phyloP scores from a whole-genome alignment of 2,888 invertebrate species.

The Drosophila barbarae region DNA sequence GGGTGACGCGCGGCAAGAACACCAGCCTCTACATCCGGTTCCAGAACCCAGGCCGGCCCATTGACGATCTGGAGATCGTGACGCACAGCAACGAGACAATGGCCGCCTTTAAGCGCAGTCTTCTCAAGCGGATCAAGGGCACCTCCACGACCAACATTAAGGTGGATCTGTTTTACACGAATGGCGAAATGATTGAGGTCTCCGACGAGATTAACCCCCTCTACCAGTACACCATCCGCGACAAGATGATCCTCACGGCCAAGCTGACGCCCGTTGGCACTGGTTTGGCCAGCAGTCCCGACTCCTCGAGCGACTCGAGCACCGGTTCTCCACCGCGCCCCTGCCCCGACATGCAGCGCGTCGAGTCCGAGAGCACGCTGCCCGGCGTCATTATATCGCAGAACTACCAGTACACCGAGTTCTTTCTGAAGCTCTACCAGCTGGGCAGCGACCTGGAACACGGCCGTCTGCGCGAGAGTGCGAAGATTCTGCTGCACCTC shows the following conservation, averaged over 20 bases:
- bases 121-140: conserved; percentile 82
- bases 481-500: conserved; percentile 76
- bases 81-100: conserved; percentile 97
- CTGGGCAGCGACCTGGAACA: conserved; percentile 91
- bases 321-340: conserved; percentile 94
- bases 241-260: conserved; percentile 89
- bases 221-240: conserved; percentile 87
- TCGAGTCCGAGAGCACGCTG: conserved; percentile 92
- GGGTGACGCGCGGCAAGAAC: conserved; percentile 94
- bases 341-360: conserved; percentile 86
- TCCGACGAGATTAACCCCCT: conserved; percentile 92
- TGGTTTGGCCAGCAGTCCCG: conserved; percentile 89
- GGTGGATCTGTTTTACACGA: conserved; percentile 90
- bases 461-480: conserved; percentile 89
- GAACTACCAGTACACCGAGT: conserved; percentile 87
- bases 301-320: conserved; percentile 96
- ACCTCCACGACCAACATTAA: conserved; percentile 87
- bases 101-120: conserved; percentile 89
- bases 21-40: conserved; percentile 92
- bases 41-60: conserved; percentile 91
- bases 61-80: conserved; percentile 94
- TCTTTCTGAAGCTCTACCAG: conserved; percentile 92
- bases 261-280: conserved; percentile 87
- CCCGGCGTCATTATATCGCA: conserved; percentile 96
- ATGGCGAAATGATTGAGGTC: conserved; percentile 92